Evolutionary conservation across 2,888 invertebrate species (phyloP), one percentile per base, ranked within the genome.

Genomic region (Pammene aurita): DNA sequence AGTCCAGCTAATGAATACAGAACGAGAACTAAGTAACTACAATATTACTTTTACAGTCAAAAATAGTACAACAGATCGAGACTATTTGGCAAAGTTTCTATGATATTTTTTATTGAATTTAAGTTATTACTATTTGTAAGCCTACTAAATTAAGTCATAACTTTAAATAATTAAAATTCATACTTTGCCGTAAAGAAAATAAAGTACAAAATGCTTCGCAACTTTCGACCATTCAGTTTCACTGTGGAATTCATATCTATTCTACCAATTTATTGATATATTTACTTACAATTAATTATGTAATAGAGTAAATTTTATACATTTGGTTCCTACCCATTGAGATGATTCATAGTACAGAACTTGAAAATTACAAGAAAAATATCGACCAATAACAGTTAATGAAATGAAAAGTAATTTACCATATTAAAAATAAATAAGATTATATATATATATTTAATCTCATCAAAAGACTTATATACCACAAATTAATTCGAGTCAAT

Each of bases 261-360:
- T 11, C 67, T 58, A 68, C 68, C 50, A 64, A 65, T 50, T 38
- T 46, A 64, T 52, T 64, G 58, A 69, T 69, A 65, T 65, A 65
- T 69, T 48, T 41, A 34, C 58, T 60, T 65, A 69, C 18, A 65
- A 64, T n/a, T 69, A 69, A 69, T 69, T 69, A 69, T 65, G 54
- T 69, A 69, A 67, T 61, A 69, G 54, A 58, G 38, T 69, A 60
- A 26, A 41, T 60, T 69, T 65, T 16, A 65, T 65, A 60, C 58
- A 65, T 48, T 69, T 65, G 52, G 48, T 56, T 26, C 41, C 65
- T 69, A 69, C 54, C 65, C 65, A 65, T 60, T 34, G 41, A 48
- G 46, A 46, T 65, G 65, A 34, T 69, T 65, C 69, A 65, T 60
- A 69, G 55, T 42, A 13, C 48, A 48, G 46, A 38, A 7, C 13